These are phyloP conservation scores for Agrochola litura DNA, from an alignment of 2,888 invertebrate species.

Conservation along the genomic window DNA sequence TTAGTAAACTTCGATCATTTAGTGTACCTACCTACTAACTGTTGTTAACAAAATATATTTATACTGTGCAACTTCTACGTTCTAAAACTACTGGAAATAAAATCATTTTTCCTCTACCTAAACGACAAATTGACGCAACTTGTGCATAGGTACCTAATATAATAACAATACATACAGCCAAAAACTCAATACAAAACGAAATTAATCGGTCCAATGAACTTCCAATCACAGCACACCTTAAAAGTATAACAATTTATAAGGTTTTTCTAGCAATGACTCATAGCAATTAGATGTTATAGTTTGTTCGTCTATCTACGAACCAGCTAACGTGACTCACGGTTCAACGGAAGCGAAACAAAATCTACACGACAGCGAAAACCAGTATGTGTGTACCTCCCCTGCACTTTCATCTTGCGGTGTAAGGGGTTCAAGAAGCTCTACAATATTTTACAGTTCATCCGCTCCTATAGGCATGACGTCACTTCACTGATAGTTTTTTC, in stretches of 20 bases:
- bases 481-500: constrained; percentile 59
- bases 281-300: constrained; percentile 79
- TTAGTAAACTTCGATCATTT: neutral
- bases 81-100: neutral
- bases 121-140: neutral
- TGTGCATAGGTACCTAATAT: neutral
- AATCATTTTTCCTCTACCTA: neutral
- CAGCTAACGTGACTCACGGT: constrained; percentile 80
- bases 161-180: constrained; percentile 27
- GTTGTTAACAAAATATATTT: neutral
- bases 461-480: constrained; percentile 64
- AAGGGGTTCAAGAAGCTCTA: constrained; percentile 61
- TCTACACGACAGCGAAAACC: constrained; percentile 74
- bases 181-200: constrained; percentile 31
- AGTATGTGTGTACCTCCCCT: constrained; percentile 71
- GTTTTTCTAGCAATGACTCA: constrained; percentile 69
- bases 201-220: constrained; percentile 62
- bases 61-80: neutral
- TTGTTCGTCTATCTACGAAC: constrained; percentile 73
- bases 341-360: constrained; percentile 78
- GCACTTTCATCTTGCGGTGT: constrained; percentile 50
- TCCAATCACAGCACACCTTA: constrained; percentile 60
- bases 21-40: neutral
- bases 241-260: constrained; percentile 54
- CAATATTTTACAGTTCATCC: constrained; percentile 63